Evolutionary conservation across 2,888 invertebrate species (phyloP).

Genomic region (Eristalinus aeneus): DNA sequence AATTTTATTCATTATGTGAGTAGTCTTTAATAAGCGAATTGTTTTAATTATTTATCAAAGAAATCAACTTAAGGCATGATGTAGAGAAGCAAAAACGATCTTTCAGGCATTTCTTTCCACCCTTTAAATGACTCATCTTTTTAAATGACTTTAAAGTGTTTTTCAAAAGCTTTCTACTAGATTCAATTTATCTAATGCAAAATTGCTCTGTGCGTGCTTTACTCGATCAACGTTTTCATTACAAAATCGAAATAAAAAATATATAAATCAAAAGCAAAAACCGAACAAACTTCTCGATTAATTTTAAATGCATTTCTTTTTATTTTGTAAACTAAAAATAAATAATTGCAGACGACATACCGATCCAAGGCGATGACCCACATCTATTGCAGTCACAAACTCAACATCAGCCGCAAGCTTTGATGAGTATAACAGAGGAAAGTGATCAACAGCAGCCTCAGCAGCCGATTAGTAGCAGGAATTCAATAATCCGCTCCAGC

Average conservation of each 20-base stretch:
- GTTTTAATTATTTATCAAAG: background rate
- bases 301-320: conserved; percentile 10
- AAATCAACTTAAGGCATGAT: background rate
- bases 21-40: background rate
- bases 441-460: conserved; percentile 76
- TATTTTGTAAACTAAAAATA: conserved; percentile 49
- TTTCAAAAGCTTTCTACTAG: background rate
- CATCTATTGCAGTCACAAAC: conserved; percentile 73
- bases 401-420: conserved; percentile 75
- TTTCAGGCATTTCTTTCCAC: background rate
- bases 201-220: conserved; percentile 59
- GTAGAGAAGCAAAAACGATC: background rate
- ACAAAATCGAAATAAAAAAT: conserved; percentile 30
- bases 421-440: conserved; percentile 80
- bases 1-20: background rate
- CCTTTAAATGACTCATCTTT: background rate
- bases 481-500: conserved; percentile 79
- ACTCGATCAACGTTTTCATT: conserved; percentile 36
- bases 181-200: conserved; percentile 22
- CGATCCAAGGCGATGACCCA: conserved; percentile 85
- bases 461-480: conserved; percentile 74
- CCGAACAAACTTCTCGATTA: conserved; percentile 35
- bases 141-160: background rate
- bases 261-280: conserved; percentile 25
- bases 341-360: conserved; percentile 89